Conservation (phyloP, 2,797 vertebrate species). For the Hyperoplus lanceolatus region DNA sequence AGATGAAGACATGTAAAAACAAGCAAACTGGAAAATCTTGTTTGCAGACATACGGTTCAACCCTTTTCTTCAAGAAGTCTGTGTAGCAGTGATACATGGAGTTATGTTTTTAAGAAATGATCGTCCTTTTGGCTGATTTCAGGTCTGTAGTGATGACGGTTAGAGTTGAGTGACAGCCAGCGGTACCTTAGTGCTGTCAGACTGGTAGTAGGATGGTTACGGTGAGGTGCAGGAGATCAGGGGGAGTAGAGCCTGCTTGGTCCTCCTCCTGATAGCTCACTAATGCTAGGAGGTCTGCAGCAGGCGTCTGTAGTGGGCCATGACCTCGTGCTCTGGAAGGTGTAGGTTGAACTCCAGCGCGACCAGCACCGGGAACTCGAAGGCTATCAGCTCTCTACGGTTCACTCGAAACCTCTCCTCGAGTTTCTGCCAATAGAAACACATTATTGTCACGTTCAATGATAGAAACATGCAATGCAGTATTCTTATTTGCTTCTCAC, state of each 20-base stretch:
- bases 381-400: conserved; percentile 96
- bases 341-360: conserved; percentile 98
- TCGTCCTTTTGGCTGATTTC: conserved; percentile 83
- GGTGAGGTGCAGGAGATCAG: conserved; percentile 51
- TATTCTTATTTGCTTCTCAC: background rate
- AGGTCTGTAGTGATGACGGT: conserved; percentile 63
- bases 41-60: conserved; percentile 37
- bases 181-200: conserved; percentile 35
- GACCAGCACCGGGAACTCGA: conserved; percentile 97
- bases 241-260: conserved; percentile 48
- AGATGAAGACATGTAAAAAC: conserved; percentile 41
- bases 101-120: conserved; percentile 35
- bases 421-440: conserved; percentile 89
- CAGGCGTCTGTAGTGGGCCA: conserved; percentile 99
- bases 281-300: conserved; percentile 94
- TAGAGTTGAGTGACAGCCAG: conserved; percentile 33
- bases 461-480: background rate
- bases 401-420: conserved; percentile 98
- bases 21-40: conserved; percentile 56
- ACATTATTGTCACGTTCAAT: background rate
- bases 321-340: conserved; percentile 95
- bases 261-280: conserved; percentile 80
- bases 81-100: conserved; percentile 49
- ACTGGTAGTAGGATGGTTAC: conserved; percentile 35
- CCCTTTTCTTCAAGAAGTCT: conserved; percentile 39